Conservation (phyloP, 2,113 vertebrate species). For the Onychostruthus taczanowskii region DNA sequence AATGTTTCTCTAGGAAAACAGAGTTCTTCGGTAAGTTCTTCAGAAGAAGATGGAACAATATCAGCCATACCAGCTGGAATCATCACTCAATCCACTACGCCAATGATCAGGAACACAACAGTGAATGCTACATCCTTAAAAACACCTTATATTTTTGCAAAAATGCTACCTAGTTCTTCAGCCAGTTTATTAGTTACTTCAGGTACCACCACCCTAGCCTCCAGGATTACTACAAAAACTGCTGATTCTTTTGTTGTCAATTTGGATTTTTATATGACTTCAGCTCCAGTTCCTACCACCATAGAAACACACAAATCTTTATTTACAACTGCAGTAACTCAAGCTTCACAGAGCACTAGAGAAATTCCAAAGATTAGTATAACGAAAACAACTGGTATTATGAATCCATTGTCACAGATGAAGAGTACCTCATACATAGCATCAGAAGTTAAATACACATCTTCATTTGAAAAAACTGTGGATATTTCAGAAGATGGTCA, state of each 20-base stretch:
- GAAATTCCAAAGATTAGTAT: not conserved
- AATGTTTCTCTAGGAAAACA: conserved; percentile 45
- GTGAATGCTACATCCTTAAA: conserved; percentile 22
- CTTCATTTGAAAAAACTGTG: not conserved
- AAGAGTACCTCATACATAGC: not conserved
- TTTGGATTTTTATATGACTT: conserved; percentile 4
- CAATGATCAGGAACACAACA: not conserved
- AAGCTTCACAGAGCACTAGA: not conserved
- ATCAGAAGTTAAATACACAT: conserved; percentile 38
- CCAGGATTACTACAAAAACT: not conserved
- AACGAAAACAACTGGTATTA: not conserved
- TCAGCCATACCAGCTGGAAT: not conserved
- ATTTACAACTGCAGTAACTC: not conserved
- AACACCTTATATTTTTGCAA: conserved; percentile 3
- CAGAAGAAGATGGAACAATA: conserved; percentile 17
- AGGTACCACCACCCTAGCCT: not conserved
- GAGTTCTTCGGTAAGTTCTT: conserved; percentile 9
- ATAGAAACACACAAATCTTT: not conserved
- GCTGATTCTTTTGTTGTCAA: not conserved
- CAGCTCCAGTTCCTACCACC: conserved; percentile 22
- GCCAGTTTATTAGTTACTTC: not conserved
- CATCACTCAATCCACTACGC: not conserved
- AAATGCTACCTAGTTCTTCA: conserved; percentile 20
- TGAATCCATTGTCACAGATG: not conserved
- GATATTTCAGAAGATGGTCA: not conserved